phyloP scores from a whole-genome alignment of 2,113 vertebrate genomes.

The Dipodomys merriami region DNA sequence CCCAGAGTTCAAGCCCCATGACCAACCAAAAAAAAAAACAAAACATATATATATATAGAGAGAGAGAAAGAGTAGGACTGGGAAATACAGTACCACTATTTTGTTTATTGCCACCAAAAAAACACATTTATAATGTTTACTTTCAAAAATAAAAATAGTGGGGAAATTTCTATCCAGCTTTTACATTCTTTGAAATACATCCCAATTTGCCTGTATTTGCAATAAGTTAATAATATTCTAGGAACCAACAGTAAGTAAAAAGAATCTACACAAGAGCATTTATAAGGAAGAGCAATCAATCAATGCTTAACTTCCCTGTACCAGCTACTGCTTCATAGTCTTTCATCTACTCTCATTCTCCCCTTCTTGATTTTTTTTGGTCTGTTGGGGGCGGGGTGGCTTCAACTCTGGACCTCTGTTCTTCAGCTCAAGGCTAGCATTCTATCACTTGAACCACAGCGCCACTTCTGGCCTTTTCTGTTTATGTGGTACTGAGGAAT shows the following conservation, averaged over 20 bases:
- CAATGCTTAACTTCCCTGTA: background rate
- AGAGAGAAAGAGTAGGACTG: too few species aligned
- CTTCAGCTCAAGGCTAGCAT: too few species aligned
- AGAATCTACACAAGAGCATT: background rate
- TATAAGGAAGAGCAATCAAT: background rate
- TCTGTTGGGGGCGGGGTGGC: too few species aligned
- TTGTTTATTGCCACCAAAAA: background rate
- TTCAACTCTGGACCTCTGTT: too few species aligned
- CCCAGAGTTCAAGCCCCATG: too few species aligned
- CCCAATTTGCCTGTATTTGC: background rate
- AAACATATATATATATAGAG: too few species aligned
- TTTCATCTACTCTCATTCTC: background rate
- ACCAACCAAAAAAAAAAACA: too few species aligned
- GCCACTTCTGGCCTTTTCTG: too few species aligned
- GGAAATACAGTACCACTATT: background rate
- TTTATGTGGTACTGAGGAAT: too few species aligned
- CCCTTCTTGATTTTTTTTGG: too few species aligned
- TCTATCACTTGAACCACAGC: too few species aligned
- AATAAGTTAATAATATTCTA: background rate
- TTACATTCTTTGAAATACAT: background rate
- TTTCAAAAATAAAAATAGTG: constrained; percentile 18
- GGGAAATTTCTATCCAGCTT: background rate
- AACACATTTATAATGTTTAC: background rate
- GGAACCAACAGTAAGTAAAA: background rate
- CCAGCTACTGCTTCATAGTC: too few species aligned